A percentile compares a stretch with the other conserved stretches of the same genome.
phyloP scores from a whole-genome alignment of 2,888 invertebrate species.

The Nowickia ferox region DNA sequence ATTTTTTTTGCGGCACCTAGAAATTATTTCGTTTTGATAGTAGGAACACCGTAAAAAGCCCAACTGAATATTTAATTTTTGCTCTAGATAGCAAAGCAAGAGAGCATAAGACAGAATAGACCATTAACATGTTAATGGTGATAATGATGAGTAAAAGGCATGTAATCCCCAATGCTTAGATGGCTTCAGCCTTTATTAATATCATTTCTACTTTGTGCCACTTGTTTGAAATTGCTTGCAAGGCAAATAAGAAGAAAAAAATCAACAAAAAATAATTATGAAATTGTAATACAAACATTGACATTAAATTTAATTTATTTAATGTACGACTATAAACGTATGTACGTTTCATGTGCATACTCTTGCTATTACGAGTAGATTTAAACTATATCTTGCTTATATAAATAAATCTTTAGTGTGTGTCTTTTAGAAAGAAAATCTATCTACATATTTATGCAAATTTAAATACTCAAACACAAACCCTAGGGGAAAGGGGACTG shows the following conservation, averaged over 20 bases:
- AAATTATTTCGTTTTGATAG: conserved; percentile 23
- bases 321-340: not conserved
- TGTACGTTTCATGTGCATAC: no score
- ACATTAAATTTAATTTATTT: conserved; percentile 45
- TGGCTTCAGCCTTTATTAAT: conserved; percentile 3
- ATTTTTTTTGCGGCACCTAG: conserved; percentile 12
- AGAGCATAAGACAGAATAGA: not conserved
- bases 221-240: conserved; percentile 12
- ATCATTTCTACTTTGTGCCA: conserved; percentile 19
- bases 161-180: conserved; percentile 41
- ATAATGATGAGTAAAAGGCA: conserved; percentile 63
- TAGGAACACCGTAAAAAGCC: conserved; percentile 14
- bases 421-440: no score
- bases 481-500: no score
- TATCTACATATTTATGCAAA: no score
- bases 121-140: conserved; percentile 61
- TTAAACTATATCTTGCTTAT: no score
- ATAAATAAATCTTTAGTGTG: no score
- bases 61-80: conserved; percentile 34
- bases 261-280: conserved; percentile 10
- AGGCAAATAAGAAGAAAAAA: conserved; percentile 2
- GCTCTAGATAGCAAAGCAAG: not conserved
- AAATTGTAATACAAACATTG: conserved; percentile 1
- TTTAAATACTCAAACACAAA: no score
- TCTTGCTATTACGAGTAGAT: no score